Evolutionary conservation across 64 coral and sea anemone genomes (phyloP), one percentile per base, ranked within the genome.

Genomic region (Pachyseris speciosa): DNA sequence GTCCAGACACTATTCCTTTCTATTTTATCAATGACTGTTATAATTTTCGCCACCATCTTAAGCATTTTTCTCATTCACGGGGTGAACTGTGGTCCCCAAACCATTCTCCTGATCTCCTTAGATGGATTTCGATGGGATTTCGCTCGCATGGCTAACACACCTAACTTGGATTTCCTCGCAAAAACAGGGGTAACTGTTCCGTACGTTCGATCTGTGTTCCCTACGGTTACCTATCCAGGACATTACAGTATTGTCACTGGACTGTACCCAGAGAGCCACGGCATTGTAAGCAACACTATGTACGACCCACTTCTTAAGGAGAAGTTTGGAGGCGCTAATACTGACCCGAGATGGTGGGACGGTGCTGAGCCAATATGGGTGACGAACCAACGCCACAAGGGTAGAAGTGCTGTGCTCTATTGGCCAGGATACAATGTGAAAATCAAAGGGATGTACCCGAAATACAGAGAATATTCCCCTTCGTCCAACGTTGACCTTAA

Each of bases 111-210:
- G 25, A 95, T 98, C 24, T 98, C 96, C n/a, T 64, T 95, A 25
- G 96, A 98, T 57, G 89, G 93, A 28, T 98, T 98, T 75, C 74
- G 96, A 3, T 98, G 96, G 96, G 93, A 98, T 80, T 98, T 92
- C 44, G 69, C 86, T 19, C 32, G 66, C 49, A 92, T 85, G 55
- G 77, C 90, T 0, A 4, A 83, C 22, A 95, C 96, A 9, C 96
- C 96, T 2, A 69, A 95, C 42, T 57, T 98, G 36, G 89, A 98
- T 44, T 90, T 88, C 24, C 68, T 98, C 11, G 72, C 57, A 27
- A 85, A 89, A 34, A 88, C 84, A 20, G 96, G 96, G 22, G 85
- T 88, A 20, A 83, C 92, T 32, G 93, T 87, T 17, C 65, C 86
- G 1, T 95, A 90, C 60, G 63, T 98, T 2, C 85, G 85, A 20